phyloP scores from a whole-genome alignment of 2,113 vertebrate genomes.

The Cairina moschata region DNA sequence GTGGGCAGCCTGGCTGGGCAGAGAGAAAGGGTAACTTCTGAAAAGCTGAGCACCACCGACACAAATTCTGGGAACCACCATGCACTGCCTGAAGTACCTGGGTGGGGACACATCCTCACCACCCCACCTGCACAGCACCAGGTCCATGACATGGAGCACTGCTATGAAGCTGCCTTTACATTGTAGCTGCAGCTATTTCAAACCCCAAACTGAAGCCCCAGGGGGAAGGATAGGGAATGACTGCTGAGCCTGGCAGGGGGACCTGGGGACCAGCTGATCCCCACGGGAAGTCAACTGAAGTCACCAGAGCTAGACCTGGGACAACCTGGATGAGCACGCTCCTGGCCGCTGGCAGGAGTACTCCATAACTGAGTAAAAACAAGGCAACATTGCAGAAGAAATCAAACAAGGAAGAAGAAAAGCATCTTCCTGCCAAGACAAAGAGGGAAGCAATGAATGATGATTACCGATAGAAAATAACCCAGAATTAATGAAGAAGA shows the following conservation, averaged over 20 bases:
- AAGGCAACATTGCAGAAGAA: not conserved
- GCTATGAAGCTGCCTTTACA: not conserved
- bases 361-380: not conserved
- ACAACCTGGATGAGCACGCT: not conserved
- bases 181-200: not conserved
- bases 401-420: not conserved
- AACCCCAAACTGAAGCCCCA: not conserved
- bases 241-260: not conserved
- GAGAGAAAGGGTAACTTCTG: not conserved
- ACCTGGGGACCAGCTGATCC: not conserved
- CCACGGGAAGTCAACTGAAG: not conserved
- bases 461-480: constrained; percentile 47
- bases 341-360: not conserved
- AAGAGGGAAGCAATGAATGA: not conserved
- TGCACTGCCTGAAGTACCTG: not conserved
- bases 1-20: not conserved
- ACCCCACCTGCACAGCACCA: too few relatives aligned
- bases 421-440: constrained; percentile 18
- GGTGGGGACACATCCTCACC: not conserved
- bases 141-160: not conserved
- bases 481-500: constrained; percentile 39
- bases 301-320: not conserved
- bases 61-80: not conserved
- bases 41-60: not conserved
- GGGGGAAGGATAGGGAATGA: not conserved